Percentiles rank a stretch among this genome's conserved stretches.
These are phyloP conservation scores for Margarornis squamiger DNA, from an alignment of 2,797 vertebrate species.

Conservation along the genomic window DNA sequence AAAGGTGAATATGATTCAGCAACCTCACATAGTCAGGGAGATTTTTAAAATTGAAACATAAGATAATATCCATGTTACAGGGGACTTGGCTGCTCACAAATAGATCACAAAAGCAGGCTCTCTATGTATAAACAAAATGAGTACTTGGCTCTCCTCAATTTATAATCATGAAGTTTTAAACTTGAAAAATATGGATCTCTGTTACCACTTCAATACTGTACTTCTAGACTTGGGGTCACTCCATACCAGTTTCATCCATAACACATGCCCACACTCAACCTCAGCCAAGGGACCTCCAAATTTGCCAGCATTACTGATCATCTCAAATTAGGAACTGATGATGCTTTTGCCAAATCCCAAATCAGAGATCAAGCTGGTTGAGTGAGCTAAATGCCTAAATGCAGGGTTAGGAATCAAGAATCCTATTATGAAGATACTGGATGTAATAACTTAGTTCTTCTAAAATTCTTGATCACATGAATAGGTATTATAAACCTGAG, in stretches of 20 bases:
- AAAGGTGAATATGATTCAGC: background rate
- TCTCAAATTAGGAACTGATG: background rate
- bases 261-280: background rate
- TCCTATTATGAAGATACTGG: background rate
- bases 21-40: background rate
- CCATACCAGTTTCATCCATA: background rate
- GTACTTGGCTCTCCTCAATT: background rate
- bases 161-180: background rate
- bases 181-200: background rate
- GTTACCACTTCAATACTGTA: background rate
- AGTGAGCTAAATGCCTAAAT: background rate
- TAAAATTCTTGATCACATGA: background rate
- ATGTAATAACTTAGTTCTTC: background rate
- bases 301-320: background rate
- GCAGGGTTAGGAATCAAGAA: background rate
- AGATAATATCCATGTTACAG: background rate
- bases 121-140: background rate
- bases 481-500: background rate
- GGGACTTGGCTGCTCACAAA: background rate
- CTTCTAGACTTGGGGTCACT: background rate
- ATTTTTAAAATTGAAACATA: background rate
- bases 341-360: background rate
- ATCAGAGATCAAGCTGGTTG: background rate
- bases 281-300: background rate
- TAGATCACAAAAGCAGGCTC: background rate